Evolutionary conservation across 2,888 invertebrate genomes (phyloP), one percentile per base, ranked within the genome.

Genomic region (Diadegma fenestrale): DNA sequence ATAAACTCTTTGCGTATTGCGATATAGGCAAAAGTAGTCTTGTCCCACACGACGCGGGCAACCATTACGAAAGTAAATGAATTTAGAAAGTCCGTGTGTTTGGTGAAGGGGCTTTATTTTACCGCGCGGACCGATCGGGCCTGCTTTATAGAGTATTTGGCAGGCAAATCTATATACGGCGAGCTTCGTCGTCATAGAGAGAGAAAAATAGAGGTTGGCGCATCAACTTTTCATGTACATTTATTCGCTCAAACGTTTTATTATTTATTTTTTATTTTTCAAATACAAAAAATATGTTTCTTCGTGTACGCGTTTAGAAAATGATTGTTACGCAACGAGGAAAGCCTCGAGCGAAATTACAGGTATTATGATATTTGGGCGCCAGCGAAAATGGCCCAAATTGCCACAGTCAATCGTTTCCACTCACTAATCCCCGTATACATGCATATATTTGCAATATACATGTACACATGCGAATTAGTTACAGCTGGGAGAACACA

Each of bases 11-110:
- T 51, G 71, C 71, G 71, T 51, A 54, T 72, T 58, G 54, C 72
- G 43, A 73, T 73, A 61, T 73, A 75, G 54, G 72, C 41, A 7
- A 58, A 58, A 75, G 73, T 63, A 58, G 72, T 48, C 45, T 26
- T 72, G 72, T 72, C 58, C 41, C 76, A 64, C 64, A 66, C 61
- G 75, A 43, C n/a, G 30, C n/a, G n/a, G n/a, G n/a, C 26, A 63
- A 71, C 87, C 88, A 87, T 93, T 93, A 92, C 93, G 93, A 94
- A 93, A 94, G 93, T 93, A 93, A 93, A 92, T 92, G 93, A 93
- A 92, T 93, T 94, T 94, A 93, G 94, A 94, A 94, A 94, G 94
- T 94, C 88, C 26, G 54, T 58, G 88, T 66, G 66, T 33, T 64
- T 88, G 91, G 93, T 92, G 92, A 92, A 92, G 91, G 93, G 93